Conservation (phyloP, 2,797 vertebrate species). For the Onychomys torridus region DNA sequence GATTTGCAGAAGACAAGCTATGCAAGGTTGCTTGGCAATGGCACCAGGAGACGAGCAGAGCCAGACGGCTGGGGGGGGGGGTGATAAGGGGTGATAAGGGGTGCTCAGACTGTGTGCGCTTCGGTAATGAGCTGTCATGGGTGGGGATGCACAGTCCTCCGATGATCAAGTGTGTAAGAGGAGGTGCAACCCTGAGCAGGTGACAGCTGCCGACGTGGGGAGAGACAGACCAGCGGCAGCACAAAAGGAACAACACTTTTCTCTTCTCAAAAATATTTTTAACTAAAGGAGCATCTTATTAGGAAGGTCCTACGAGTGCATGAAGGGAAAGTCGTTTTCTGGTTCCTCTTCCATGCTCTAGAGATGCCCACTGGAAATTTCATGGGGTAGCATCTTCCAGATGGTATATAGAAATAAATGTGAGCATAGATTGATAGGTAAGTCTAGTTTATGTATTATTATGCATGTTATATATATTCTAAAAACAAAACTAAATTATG, state of each 20-base stretch:
- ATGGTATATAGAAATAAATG: neutral
- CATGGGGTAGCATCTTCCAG: neutral
- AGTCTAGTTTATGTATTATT: neutral
- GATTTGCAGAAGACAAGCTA: neutral
- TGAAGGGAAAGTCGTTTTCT: neutral
- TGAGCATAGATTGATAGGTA: neutral
- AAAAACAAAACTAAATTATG: conserved; percentile 26
- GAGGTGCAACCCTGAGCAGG: neutral
- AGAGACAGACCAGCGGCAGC: conserved; percentile 47
- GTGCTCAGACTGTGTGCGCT: neutral
- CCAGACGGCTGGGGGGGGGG: neutral
- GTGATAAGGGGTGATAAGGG: neutral
- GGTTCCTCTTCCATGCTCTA: neutral
- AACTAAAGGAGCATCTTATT: conserved; percentile 25
- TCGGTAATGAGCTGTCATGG: conserved; percentile 61
- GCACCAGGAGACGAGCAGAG: neutral
- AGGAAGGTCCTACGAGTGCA: conserved; percentile 6
- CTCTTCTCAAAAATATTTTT: conserved; percentile 34
- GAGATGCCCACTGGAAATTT: neutral
- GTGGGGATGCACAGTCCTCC: neutral
- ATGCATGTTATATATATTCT: neutral
- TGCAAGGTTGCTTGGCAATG: conserved; percentile 26
- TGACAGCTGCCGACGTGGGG: conserved; percentile 62
- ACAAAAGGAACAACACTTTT: conserved; percentile 33
- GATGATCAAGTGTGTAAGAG: conserved; percentile 16